Evolutionary conservation across 2,113 vertebrate species (phyloP), one percentile per base, ranked within the genome.

Genomic region (Lepus europaeus): DNA sequence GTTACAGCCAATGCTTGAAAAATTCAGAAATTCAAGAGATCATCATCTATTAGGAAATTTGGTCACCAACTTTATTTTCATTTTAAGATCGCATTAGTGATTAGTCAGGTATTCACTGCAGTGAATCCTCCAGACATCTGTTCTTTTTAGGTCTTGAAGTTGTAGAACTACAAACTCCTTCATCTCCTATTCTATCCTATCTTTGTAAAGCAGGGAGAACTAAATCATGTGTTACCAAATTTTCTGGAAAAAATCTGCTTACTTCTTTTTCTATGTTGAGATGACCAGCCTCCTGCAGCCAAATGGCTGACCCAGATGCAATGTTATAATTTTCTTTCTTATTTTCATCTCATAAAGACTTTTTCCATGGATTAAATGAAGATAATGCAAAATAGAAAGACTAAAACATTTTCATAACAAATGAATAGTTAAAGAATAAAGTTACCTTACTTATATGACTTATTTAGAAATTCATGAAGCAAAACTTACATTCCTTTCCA

Each of bases 391-490:
- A 39, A 8, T 68, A 59, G 3, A 14, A 86, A 76, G 29, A 49
- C 61, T 74, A 27, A n/a, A 64, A 92, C 92, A 59, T 59, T 79
- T 25, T 83, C 22, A 77, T 70, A 49, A 63, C 72, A 64, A 59
- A 81, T 39, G 3, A 69, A 90, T 59, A 51, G 73, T 11, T 53
- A 84, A 64, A 92, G 59, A 36, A 6, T 25, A 69, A 31, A 90
- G 51, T 39, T 29, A 68, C 29, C 76, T 66, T 81, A 83, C 23
- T 90, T 78, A 51, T 29, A 29, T 69, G 80, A 72, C 29, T 92
- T 51, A 8, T 82, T 94, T 66, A 72, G 2, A 86, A 78, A 63
- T 25, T 74, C 31, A 89, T 88, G 76, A 94, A 72, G 13, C 81
- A 89, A 91, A 39, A 68, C 20, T 76, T 76, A 70, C 89, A 64